Conservation (phyloP, 2,888 invertebrate genomes). For the Dynastes tityus region DNA sequence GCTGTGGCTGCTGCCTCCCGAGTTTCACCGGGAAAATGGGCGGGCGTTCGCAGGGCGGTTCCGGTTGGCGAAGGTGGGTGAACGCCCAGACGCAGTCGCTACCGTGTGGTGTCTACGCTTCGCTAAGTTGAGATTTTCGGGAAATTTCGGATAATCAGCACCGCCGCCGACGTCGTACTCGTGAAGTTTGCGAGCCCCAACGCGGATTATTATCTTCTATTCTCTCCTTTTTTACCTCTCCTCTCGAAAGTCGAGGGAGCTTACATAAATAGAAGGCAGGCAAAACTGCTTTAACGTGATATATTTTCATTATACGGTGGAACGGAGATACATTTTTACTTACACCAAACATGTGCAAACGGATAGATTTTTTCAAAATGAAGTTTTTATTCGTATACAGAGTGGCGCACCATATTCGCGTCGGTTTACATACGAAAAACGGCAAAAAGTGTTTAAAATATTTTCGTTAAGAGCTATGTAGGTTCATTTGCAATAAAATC, state of each 20-base stretch:
- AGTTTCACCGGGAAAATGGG: constrained; percentile 59
- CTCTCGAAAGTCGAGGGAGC: not conserved
- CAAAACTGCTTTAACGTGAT: not conserved
- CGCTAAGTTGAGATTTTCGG: not conserved
- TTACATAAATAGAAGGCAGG: not conserved
- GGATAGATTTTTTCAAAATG: too few relatives aligned
- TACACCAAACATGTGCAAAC: too few relatives aligned
- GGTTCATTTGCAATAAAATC: too few relatives aligned
- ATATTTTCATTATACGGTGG: too few relatives aligned
- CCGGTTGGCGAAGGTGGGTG: constrained; percentile 40
- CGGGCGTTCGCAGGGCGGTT: constrained; percentile 57
- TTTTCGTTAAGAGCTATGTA: too few relatives aligned
- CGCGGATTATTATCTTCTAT: not conserved
- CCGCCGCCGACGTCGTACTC: too few relatives aligned
- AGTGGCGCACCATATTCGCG: too few relatives aligned
- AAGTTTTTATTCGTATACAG: not conserved
- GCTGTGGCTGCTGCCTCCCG: constrained; percentile 39
- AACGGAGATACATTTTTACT: too few relatives aligned
- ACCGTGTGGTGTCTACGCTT: not conserved
- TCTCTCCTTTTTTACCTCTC: not conserved
- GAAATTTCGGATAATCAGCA: not conserved
- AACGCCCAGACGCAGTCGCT: constrained; percentile 18
- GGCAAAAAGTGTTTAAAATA: too few relatives aligned
- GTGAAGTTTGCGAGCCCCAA: not conserved
- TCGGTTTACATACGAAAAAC: too few relatives aligned